Evolutionary conservation across 2,888 invertebrate genomes (phyloP).

Genomic region (Meganola albula): DNA sequence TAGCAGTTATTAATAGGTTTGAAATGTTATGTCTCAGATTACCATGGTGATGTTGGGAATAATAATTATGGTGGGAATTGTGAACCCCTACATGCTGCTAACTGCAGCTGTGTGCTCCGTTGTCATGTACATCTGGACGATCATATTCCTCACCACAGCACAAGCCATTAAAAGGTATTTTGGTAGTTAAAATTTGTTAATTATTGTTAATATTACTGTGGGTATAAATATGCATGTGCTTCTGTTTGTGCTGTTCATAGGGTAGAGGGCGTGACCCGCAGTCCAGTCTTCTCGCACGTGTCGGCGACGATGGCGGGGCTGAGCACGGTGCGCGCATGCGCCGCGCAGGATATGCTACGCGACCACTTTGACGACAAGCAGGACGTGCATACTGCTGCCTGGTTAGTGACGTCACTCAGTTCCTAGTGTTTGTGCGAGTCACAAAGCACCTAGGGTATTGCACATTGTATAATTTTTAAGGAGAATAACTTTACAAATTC

Average conservation of each 20-base stretch:
- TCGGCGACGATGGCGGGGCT: conserved; percentile 88
- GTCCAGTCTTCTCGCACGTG: conserved; percentile 91
- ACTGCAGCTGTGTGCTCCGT: conserved; percentile 80
- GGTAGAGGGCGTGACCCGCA: conserved; percentile 79
- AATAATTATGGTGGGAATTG: conserved; percentile 82
- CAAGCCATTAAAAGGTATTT: conserved; percentile 82
- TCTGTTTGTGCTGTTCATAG: conserved; percentile 38
- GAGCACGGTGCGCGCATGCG: conserved; percentile 85
- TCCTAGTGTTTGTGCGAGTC: too few relatives aligned
- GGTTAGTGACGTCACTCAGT: too few relatives aligned
- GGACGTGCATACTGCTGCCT: conserved; percentile 80
- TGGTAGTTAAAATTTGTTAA: not conserved
- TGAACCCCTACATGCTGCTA: conserved; percentile 82
- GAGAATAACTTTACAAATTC: too few relatives aligned
- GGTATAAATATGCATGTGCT: too few relatives aligned
- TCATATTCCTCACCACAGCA: conserved; percentile 83
- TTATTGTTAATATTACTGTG: not conserved
- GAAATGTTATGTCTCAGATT: conserved; percentile 59
- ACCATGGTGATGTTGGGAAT: conserved; percentile 85
- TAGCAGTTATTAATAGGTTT: not conserved
- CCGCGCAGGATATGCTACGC: conserved; percentile 81
- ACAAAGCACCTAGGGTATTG: too few relatives aligned
- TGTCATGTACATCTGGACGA: conserved; percentile 80
- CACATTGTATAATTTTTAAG: not conserved
- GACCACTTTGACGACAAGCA: conserved; percentile 82